phyloP scores from a whole-genome alignment of 23 tunicate species.

The Aplidium turbinatum region DNA sequence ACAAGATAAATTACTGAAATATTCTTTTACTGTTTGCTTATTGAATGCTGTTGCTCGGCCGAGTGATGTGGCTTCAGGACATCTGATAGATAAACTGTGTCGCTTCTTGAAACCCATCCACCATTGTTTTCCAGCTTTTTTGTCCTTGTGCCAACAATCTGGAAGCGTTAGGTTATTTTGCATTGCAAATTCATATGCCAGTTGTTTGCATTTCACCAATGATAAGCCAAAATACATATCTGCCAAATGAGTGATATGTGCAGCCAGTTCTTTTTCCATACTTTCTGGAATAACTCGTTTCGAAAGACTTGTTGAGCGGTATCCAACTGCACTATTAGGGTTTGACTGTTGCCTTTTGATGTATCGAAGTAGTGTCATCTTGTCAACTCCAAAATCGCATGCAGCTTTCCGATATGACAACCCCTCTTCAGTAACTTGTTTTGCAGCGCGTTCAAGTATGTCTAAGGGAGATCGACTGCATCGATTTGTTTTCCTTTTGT shows the following conservation, averaged over 20 bases:
- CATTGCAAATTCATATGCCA: constrained; percentile 20
- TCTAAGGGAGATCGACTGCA: not conserved
- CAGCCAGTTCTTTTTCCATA: constrained; percentile 4
- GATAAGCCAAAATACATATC: constrained; percentile 8
- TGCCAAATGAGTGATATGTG: not conserved
- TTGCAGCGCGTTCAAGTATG: not conserved
- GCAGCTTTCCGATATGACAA: constrained; percentile 7
- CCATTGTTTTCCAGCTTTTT: constrained; percentile 14
- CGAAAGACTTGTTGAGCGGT: not conserved
- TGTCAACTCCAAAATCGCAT: not conserved
- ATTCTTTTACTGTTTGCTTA: not conserved
- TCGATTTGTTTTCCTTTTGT: not conserved
- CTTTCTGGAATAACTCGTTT: not conserved
- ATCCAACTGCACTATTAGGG: not conserved
- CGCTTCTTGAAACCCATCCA: constrained; percentile 14
- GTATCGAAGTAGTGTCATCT: constrained; percentile 16
- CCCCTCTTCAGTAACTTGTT: not conserved
- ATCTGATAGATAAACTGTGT: constrained; percentile 7
- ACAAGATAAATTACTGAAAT: not conserved
- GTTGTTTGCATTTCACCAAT: constrained; percentile 8
- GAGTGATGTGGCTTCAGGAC: constrained; percentile 1
- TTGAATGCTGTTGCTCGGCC: constrained; percentile 17
- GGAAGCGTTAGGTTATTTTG: constrained; percentile 6
- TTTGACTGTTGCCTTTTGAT: not conserved
- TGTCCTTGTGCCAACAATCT: not conserved